Conservation (phyloP, 2,797 vertebrate species). For the Acipenser ruthenus region DNA sequence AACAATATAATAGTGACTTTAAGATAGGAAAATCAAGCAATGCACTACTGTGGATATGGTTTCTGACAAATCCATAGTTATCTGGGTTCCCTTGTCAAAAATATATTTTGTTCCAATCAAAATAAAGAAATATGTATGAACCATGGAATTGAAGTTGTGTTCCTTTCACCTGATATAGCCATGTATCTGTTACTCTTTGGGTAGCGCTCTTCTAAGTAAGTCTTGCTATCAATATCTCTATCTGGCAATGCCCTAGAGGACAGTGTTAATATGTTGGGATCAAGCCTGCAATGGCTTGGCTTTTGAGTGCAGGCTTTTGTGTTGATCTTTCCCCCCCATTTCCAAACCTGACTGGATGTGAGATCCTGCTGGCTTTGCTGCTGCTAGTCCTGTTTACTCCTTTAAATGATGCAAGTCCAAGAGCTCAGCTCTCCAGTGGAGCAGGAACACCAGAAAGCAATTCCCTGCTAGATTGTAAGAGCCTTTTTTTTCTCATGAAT, state of each 20-base stretch:
- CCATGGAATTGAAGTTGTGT: slow-evolving; percentile 49
- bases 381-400: slow-evolving; percentile 22
- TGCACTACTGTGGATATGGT: no score
- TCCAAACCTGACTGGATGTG: slow-evolving; percentile 46
- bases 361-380: slow-evolving; percentile 33
- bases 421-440: neutral
- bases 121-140: slow-evolving; percentile 61
- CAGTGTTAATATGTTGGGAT: slow-evolving; percentile 50
- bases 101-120: no score
- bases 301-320: slow-evolving; percentile 2
- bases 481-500: slow-evolving; percentile 37
- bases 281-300: slow-evolving; percentile 42
- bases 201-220: slow-evolving; percentile 40
- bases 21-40: no score
- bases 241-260: slow-evolving; percentile 42
- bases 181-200: slow-evolving; percentile 43
- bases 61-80: no score
- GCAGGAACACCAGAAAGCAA: slow-evolving; percentile 29
- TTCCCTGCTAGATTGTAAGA: slow-evolving; percentile 18
- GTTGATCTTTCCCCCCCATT: slow-evolving; percentile 27
- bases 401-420: slow-evolving; percentile 64
- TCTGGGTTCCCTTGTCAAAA: no score
- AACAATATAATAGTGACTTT: no score
- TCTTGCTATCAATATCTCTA: slow-evolving; percentile 26
- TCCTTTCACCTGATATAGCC: slow-evolving; percentile 47